Evolutionary conservation across 2,797 vertebrate genomes (phyloP), one percentile per base, ranked within the genome.

Genomic region (Cirrhinus mrigala): DNA sequence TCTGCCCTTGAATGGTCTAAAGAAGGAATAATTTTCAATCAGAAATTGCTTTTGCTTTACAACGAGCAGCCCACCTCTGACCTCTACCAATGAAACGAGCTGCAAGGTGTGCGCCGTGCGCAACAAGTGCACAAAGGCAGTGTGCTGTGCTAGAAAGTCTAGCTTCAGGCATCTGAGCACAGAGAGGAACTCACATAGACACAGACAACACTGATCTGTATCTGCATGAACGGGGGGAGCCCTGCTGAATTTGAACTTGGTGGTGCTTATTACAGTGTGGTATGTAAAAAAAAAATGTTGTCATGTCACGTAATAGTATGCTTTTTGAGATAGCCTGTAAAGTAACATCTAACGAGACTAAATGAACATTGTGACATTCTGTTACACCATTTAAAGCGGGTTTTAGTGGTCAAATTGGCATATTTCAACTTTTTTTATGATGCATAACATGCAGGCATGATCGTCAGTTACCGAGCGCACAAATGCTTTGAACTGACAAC

Each of bases 81-180:
- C 46, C 79, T 20, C 79, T 48, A 40, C 46, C 64, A 24, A 3
- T 27, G 33, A 54, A 83, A 79, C 56, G n/a, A 81, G 70, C 85
- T 76, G 44, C 9, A 29, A 50, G 54, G 56, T 64, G 44, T 64
- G 22, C 6, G 22, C 46, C 27, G 14, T 66, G 46, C 20, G 60
- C 60, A 76, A 83, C 71, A 83, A 75, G 82, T 83, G 60, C 58
- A 73, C n/a, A 27, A 70, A 56, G 22, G 79, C 79, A 73, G 11
- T 77, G 54, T 77, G 75, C 75, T 46, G 37, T 11, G 11, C 70
- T 62, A 62, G 6, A 75, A 66, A 24, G 46, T 84, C 60, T 50
- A 44, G 60, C 60, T 80, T 16, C 54, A 60, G 68, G 50, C 37
- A 60, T 82, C 24, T 22, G 37, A 54, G 27, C 16, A 52, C 20